Conservation (phyloP, 1,140 invertebrate species). For the Charaxes varanes region DNA sequence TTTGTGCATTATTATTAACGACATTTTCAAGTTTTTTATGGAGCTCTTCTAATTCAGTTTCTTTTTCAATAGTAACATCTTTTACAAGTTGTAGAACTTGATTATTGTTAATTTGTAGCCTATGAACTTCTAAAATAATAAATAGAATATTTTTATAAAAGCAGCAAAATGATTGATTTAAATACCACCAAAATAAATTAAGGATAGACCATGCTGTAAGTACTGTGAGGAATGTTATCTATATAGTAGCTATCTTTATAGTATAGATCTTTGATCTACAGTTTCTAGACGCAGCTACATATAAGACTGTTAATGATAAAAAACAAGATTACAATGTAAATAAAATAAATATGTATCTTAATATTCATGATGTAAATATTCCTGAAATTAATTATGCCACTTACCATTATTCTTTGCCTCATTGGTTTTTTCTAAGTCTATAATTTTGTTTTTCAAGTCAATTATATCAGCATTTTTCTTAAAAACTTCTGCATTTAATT, state of each 20-base stretch:
- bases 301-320: too few relatives aligned
- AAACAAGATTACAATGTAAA: too few relatives aligned
- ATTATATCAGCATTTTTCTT: slow-evolving; percentile 11
- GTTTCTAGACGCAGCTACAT: too few relatives aligned
- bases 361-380: background rate
- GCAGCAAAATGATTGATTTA: too few relatives aligned
- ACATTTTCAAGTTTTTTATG: slow-evolving; percentile 26
- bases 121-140: slow-evolving; percentile 25
- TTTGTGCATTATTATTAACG: slow-evolving; percentile 21
- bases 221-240: too few relatives aligned
- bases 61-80: slow-evolving; percentile 20
- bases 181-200: too few relatives aligned
- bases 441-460: slow-evolving; percentile 11
- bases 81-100: slow-evolving; percentile 10
- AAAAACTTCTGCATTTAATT: slow-evolving; percentile 24
- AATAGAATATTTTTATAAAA: background rate
- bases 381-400: background rate
- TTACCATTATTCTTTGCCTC: slow-evolving; percentile 28
- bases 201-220: too few relatives aligned
- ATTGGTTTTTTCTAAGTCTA: slow-evolving; percentile 10
- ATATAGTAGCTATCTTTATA: too few relatives aligned
- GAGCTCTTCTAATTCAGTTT: slow-evolving; percentile 19
- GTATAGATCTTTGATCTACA: too few relatives aligned
- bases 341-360: background rate
- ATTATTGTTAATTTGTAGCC: slow-evolving; percentile 15